phyloP scores from a whole-genome alignment of 1,140 invertebrate genomes.

The Cotesia glomerata region DNA sequence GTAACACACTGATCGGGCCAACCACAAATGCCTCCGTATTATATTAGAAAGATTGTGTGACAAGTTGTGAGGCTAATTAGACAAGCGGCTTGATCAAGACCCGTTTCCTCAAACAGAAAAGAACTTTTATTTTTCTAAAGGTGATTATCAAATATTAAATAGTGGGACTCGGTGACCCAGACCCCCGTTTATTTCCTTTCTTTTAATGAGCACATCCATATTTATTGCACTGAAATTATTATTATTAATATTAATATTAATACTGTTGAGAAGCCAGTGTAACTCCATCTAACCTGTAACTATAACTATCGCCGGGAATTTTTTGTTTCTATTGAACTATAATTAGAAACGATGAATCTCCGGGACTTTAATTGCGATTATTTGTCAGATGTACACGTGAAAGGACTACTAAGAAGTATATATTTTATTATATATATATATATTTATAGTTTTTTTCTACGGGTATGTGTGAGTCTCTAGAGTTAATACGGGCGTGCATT shows the following conservation, averaged over 20 bases:
- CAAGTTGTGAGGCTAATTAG: no score
- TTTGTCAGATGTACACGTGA: constrained; percentile 3
- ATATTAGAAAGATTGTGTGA: no score
- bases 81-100: no score
- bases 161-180: no score
- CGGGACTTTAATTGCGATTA: constrained; percentile 9
- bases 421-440: not conserved
- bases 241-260: not conserved
- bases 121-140: no score
- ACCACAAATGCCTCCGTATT: no score
- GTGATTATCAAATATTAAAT: no score
- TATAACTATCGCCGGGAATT: no score
- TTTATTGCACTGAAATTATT: not conserved
- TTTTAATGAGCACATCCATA: not conserved
- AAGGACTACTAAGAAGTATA: not conserved
- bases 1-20: no score
- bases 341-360: constrained; percentile 19
- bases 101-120: no score
- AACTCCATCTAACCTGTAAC: not conserved
- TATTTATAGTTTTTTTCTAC: not conserved
- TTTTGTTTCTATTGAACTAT: not conserved
- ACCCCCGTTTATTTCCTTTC: not conserved
- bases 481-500: constrained; percentile 52
- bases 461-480: not conserved
- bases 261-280: not conserved